Evolutionary conservation across 2,888 invertebrate genomes (phyloP), one percentile per base, ranked within the genome.

Genomic region (Dynastes tityus): DNA sequence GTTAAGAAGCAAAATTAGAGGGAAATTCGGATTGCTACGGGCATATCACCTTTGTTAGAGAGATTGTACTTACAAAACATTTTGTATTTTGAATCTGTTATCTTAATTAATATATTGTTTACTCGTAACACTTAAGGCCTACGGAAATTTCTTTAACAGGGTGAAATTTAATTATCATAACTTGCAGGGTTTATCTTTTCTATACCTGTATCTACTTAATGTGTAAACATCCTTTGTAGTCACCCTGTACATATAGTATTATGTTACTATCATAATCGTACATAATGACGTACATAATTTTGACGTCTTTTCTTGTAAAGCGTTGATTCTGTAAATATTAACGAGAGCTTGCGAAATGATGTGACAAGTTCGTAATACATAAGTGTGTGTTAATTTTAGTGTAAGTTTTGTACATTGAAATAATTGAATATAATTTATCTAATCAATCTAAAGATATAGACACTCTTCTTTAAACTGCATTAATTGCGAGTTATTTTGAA

Each of bases 81-180:
- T 55, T n/a, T 55, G n/a, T 55, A 40, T 27, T 55, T 71, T 55
- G 70, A 71, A 53, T 49, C 70, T 53, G 70, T 37, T 16, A 32
- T 45, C 61, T 40, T 32, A 16, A 16, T 61, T 27, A 45, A 2
- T 61, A 13, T 61, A 61, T 37, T 45, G 22, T 68, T 49, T 73
- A 73, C 73, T 73, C 61, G 73, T 73, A 73, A 73, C 40, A 61
- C 13, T 73, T 71, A 73, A 73, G 73, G 73, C 73, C 73, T 73
- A 73, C 40, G 40, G 51, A 73, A 29, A 73, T 73, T 58, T 73
- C 61, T 73, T 73, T 61, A 61, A 73, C 73, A 73, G 73, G 73
- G 73, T 73, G 73, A 58, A 45, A 61, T 71, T 32, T 71, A 22
- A 71, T 73, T 61, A 61, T 73, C 40, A 58, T 55, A 73, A 61